These are phyloP conservation scores for Dynastes grantii DNA, from an alignment of 2,888 invertebrate genomes.

Conservation along the genomic window DNA sequence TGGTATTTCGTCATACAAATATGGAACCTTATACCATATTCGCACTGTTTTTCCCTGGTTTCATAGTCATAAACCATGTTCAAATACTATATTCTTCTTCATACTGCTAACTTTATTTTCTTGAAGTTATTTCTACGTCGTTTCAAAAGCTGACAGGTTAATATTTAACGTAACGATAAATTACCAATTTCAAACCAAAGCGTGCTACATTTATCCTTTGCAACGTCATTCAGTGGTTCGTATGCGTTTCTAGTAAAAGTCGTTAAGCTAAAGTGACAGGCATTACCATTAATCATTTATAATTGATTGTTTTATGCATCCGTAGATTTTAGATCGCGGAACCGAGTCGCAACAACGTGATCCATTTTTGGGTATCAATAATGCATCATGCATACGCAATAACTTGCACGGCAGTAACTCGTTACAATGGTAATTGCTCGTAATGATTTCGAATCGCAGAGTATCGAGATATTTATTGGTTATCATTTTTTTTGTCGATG, in stretches of 20 bases:
- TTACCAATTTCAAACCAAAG: neutral
- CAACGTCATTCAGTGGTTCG: neutral
- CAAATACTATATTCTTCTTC: no score
- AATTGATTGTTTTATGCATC: slow-evolving; percentile 30
- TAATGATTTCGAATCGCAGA: neutral
- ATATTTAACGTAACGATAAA: neutral
- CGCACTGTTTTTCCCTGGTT: no score
- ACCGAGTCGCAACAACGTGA: neutral
- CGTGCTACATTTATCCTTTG: neutral
- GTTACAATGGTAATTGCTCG: slow-evolving; percentile 4
- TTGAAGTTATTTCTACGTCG: no score
- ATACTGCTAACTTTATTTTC: no score
- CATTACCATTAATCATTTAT: slow-evolving; percentile 21
- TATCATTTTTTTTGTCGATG: slow-evolving; percentile 2
- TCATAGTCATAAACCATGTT: no score
- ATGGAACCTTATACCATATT: no score
- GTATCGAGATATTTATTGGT: slow-evolving; percentile 9
- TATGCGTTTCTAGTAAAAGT: slow-evolving; percentile 20
- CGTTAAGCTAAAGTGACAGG: slow-evolving; percentile 22
- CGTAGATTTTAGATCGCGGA: slow-evolving; percentile 25
- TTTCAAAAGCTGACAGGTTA: no score
- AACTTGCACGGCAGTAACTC: slow-evolving; percentile 2
- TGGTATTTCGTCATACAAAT: no score
- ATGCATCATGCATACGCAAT: slow-evolving; percentile 14
- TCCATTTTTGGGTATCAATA: slow-evolving; percentile 20